Evolutionary conservation across 2,888 invertebrate genomes (phyloP).

Genomic region (Endomychus coccineus): DNA sequence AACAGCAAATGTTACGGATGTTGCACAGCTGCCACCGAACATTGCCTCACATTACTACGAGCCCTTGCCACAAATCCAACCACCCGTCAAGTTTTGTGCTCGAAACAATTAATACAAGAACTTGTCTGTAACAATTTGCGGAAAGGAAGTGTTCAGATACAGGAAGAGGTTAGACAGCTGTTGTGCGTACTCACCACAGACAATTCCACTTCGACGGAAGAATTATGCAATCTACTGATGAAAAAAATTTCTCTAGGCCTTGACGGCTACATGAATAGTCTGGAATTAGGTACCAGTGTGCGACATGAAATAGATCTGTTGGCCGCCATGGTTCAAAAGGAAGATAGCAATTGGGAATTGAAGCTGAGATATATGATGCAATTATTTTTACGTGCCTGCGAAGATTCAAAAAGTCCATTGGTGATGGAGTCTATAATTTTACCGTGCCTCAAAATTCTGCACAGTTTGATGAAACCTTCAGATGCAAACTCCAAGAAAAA

Average conservation of each 20-base stretch:
- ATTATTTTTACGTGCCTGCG: constrained; percentile 73
- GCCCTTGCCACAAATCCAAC: constrained; percentile 77
- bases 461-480: constrained; percentile 67
- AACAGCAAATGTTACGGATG: constrained; percentile 77
- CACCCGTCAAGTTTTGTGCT: constrained; percentile 68
- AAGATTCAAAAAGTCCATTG: constrained; percentile 71
- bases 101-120: constrained; percentile 82
- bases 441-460: constrained; percentile 88
- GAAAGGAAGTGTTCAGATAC: constrained; percentile 70
- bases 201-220: constrained; percentile 72
- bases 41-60: constrained; percentile 83
- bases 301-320: constrained; percentile 84
- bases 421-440: constrained; percentile 87
- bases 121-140: constrained; percentile 85
- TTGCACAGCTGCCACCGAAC: constrained; percentile 85
- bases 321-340: constrained; percentile 81
- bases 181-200: constrained; percentile 85
- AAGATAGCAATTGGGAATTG: constrained; percentile 93
- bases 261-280: constrained; percentile 63
- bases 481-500: constrained; percentile 37
- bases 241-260: constrained; percentile 77
- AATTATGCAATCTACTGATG: constrained; percentile 74
- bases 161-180: constrained; percentile 82
- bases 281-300: constrained; percentile 67
- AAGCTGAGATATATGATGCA: constrained; percentile 82